A percentile compares a stretch with the other conserved stretches of the same genome.
Evolutionary conservation across 2,797 vertebrate species (phyloP).

Genomic region (Crenuchus spilurus): DNA sequence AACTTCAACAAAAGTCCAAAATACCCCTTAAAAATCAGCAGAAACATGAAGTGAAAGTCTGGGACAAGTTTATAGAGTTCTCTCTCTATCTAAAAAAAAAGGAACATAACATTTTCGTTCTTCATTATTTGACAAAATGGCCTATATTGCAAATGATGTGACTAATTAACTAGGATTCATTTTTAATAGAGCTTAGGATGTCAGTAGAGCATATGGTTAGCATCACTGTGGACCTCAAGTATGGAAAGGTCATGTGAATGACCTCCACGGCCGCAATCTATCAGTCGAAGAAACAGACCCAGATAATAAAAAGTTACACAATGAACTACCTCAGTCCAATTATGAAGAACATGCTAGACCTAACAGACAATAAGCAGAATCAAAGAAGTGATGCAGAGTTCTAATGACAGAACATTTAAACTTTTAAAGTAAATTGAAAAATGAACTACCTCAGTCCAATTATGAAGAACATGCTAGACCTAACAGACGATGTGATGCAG

Average conservation of each 20-base stretch:
- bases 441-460: not conserved
- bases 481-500: not conserved
- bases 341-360: not conserved
- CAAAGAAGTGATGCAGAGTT: not conserved
- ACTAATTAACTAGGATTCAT: conserved; percentile 17
- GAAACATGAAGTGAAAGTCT: conserved; percentile 6
- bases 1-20: not conserved
- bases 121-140: not conserved
- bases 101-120: not conserved
- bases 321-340: not conserved
- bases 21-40: not conserved
- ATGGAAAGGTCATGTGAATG: conserved; percentile 32
- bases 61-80: too few relatives aligned
- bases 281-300: not conserved
- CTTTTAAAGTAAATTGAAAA: not conserved
- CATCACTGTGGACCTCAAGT: conserved; percentile 7
- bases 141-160: not conserved
- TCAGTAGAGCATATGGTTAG: conserved; percentile 34
- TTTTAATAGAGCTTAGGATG: conserved; percentile 9
- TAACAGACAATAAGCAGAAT: not conserved
- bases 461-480: not conserved
- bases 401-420: not conserved
- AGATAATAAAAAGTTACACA: conserved; percentile 7
- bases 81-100: too few relatives aligned
- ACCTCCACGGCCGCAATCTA: not conserved